Percentiles rank a stretch among this genome's conserved stretches.
These are phyloP conservation scores for Rhinogobius similis DNA, from an alignment of 2,113 vertebrate species.

Conservation along the genomic window DNA sequence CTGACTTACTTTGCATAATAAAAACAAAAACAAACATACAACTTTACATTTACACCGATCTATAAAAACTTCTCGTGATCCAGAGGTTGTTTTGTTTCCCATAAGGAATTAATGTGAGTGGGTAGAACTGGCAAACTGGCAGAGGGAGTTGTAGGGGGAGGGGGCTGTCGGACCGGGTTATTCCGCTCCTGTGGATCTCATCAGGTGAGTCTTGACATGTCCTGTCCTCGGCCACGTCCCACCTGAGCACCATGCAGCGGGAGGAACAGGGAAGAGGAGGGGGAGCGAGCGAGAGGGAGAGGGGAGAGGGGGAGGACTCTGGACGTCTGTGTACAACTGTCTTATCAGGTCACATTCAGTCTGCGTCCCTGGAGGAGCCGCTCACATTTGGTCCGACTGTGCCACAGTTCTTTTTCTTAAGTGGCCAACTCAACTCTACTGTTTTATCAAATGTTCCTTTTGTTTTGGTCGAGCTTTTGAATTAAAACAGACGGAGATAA, in stretches of 20 bases:
- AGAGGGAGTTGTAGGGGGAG: constrained; percentile 56
- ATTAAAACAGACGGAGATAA: constrained; percentile 56
- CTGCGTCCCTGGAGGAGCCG: constrained; percentile 48
- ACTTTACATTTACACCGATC: background rate
- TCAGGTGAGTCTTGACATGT: constrained; percentile 65
- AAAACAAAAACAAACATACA: background rate
- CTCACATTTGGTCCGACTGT: constrained; percentile 39
- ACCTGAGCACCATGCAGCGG: constrained; percentile 43
- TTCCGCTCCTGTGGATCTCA: constrained; percentile 65
- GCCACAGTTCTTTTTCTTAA: constrained; percentile 16
- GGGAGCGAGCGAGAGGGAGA: too few species aligned
- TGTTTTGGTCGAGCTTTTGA: constrained; percentile 49
- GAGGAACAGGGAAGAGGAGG: background rate
- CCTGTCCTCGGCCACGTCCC: constrained; percentile 60
- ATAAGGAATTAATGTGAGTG: background rate
- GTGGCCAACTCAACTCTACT: constrained; percentile 38
- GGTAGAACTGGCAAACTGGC: constrained; percentile 39
- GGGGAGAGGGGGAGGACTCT: constrained; percentile 13
- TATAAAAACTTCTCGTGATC: background rate
- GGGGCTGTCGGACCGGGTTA: constrained; percentile 68
- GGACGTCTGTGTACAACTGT: constrained; percentile 54
- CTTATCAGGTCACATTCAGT: constrained; percentile 66
- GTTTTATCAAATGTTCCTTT: constrained; percentile 46
- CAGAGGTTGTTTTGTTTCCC: background rate
- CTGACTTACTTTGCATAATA: too few species aligned